Evolutionary conservation across 2,113 vertebrate genomes (phyloP), one percentile per base, ranked within the genome.

Genomic region (Nycticebus coucang): DNA sequence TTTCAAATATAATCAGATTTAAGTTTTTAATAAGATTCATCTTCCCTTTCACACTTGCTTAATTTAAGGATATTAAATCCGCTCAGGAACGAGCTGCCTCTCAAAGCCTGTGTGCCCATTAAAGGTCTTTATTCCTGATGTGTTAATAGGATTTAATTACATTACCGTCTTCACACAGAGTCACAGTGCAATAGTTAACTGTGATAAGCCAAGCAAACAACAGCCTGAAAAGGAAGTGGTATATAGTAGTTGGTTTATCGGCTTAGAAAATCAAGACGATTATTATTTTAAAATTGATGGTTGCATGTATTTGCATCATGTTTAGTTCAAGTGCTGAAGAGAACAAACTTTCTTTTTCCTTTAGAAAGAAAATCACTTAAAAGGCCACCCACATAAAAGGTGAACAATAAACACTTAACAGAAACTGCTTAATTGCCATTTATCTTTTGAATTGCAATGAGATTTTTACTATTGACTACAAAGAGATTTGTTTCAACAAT

Each of bases 1-100:
- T 98, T 98, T 98, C 98, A 98, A 98, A 98, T 98, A 98, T 98
- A 99, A 98, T 98, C 98, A 98, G 98, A 98, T 98, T 98, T 98
- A 98, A 98, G 98, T 98, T 98, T 98, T 98, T 98, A 98, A 99
- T 98, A 98, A 98, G 98, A 98, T 98, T 98, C 98, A 98, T 98
- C 98, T 98, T 98, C 98, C 98, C 97, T 98, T 98, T 98, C 98
- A 98, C 97, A 98, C 97, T 98, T 98, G 98, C 98, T 98, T 98
- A 98, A 98, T 98, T 98, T 98, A 98, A 98, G 98, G 98, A 98
- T 98, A 98, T 99, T 98, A 98, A 98, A 98, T 98, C 98, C 98
- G 96, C 97, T 97, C 97, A 97, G 98, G 98, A 98, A 98, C 87
- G 95, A 98, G 97, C 98, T 98, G 97, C 98, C 96, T 98, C 98